Conservation (phyloP, 2,113 vertebrate genomes). For the Microcebus ravelobensis region DNA sequence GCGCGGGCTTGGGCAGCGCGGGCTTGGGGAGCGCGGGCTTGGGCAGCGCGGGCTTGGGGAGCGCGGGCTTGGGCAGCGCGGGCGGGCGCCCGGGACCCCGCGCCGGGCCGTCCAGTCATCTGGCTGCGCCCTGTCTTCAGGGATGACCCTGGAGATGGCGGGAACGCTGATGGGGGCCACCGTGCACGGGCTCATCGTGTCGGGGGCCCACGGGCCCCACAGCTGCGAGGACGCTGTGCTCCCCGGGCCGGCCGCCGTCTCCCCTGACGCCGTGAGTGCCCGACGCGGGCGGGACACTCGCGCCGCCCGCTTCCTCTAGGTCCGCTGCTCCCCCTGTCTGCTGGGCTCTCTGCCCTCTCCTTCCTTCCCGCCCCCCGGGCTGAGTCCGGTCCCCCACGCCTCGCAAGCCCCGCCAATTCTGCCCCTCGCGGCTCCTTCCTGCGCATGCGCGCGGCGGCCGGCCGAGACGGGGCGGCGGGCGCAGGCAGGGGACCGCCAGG, state of each 20-base stretch:
- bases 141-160: slow-evolving; percentile 95
- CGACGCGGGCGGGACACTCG: no score
- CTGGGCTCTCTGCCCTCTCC: background rate
- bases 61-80: rapidly evolving
- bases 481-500: no score
- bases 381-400: background rate
- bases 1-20: rapidly evolving
- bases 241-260: rapidly evolving
- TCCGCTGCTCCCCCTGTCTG: background rate
- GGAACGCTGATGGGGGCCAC: slow-evolving; percentile 95
- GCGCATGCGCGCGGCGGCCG: background rate
- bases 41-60: rapidly evolving
- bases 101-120: background rate
- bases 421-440: background rate
- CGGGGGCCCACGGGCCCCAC: slow-evolving; percentile 88
- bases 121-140: slow-evolving; percentile 79
- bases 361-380: background rate
- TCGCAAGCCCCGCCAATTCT: no score
- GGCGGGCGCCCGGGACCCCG: no score
- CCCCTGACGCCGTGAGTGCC: slow-evolving; percentile 61
- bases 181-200: slow-evolving; percentile 95
- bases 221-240: slow-evolving; percentile 74
- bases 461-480: background rate
- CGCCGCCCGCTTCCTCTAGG: background rate
- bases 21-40: rapidly evolving